These are phyloP conservation scores for Sylvia borin DNA, from an alignment of 2,797 vertebrate genomes.

Conservation along the genomic window DNA sequence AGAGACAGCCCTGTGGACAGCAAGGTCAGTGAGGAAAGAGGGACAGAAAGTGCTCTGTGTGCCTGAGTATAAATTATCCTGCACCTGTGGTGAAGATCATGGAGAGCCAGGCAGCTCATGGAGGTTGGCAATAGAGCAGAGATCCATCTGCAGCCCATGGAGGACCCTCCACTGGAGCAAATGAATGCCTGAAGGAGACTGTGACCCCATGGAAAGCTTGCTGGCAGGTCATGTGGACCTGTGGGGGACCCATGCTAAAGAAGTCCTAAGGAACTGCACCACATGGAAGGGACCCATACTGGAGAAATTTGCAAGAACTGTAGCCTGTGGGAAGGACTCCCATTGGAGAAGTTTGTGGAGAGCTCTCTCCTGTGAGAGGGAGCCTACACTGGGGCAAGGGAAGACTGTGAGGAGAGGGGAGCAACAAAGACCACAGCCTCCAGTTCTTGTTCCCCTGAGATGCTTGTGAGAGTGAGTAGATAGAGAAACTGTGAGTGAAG, in stretches of 20 bases:
- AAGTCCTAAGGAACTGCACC: not conserved
- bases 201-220: not conserved
- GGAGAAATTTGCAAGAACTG: not conserved
- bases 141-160: not conserved
- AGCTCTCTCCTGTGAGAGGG: not conserved
- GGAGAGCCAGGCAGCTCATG: not conserved
- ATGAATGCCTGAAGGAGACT: not conserved
- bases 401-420: not conserved
- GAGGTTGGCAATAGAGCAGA: not conserved
- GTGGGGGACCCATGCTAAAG: accelerated
- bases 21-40: not conserved
- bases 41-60: not conserved
- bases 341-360: not conserved
- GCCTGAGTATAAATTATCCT: accelerated
- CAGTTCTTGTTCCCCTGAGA: too few species aligned
- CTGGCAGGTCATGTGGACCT: accelerated
- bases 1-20: not conserved
- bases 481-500: not conserved
- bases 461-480: not conserved
- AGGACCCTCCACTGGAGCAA: not conserved
- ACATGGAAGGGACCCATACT: accelerated
- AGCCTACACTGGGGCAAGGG: not conserved
- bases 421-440: not conserved
- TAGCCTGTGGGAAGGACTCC: not conserved
- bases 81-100: not conserved